Percentiles rank a stretch among this genome's conserved stretches.
These are phyloP conservation scores for Drosophila emarginata DNA, from an alignment of 2,888 invertebrate species.

Conservation along the genomic window DNA sequence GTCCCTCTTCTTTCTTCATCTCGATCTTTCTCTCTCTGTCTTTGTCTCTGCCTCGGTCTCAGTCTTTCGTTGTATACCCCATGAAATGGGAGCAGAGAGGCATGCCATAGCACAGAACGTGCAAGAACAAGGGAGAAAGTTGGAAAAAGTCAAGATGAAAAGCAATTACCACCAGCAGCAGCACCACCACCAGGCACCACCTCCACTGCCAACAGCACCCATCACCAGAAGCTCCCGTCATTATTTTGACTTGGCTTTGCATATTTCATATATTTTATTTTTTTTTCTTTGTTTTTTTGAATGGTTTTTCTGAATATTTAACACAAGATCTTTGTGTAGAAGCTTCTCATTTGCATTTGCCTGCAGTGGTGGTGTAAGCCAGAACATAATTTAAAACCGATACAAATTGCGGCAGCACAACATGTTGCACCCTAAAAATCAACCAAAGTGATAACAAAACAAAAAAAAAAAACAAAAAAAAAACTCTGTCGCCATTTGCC, in stretches of 20 bases:
- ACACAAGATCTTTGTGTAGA: slow-evolving; percentile 35
- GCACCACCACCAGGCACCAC: not conserved
- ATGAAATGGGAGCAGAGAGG: slow-evolving; percentile 31
- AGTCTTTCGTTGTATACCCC: not conserved
- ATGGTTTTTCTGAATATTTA: slow-evolving; percentile 47
- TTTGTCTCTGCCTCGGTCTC: not conserved
- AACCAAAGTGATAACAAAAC: not conserved
- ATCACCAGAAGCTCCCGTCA: slow-evolving; percentile 25
- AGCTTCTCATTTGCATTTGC: slow-evolving; percentile 53
- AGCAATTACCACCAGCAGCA: slow-evolving; percentile 35
- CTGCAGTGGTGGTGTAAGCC: not conserved
- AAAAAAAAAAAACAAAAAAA: not conserved
- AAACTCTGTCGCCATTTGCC: slow-evolving; percentile 64
- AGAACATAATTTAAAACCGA: slow-evolving; percentile 17
- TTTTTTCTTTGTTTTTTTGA: not conserved
- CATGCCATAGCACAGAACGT: slow-evolving; percentile 42
- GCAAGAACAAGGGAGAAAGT: slow-evolving; percentile 71
- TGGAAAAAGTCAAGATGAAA: slow-evolving; percentile 33
- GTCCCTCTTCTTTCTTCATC: not conserved
- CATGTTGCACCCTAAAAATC: slow-evolving; percentile 33
- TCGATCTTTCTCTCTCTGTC: not conserved
- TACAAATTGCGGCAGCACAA: slow-evolving; percentile 40
- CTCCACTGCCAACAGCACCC: not conserved
- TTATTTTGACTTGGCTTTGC: slow-evolving; percentile 35
- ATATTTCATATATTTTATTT: slow-evolving; percentile 47